These are phyloP conservation scores for Ceriagrion tenellum DNA, from an alignment of 2,888 invertebrate species.

Conservation along the genomic window DNA sequence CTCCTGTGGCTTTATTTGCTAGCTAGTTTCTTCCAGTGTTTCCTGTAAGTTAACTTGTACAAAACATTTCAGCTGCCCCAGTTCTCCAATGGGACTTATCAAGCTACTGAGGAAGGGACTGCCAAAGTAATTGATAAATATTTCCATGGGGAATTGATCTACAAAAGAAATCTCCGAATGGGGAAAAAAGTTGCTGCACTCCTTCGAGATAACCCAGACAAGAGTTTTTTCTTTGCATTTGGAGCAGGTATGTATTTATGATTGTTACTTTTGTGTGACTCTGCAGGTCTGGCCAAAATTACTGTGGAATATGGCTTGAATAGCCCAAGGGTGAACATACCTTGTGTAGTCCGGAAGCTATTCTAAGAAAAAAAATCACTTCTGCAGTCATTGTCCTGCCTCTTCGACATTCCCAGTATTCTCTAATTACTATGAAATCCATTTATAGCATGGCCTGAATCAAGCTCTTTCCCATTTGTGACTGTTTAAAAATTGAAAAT, in stretches of 20 bases:
- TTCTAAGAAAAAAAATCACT: neutral
- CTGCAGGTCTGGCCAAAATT: neutral
- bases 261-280: neutral
- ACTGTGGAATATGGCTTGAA: neutral
- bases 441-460: no score
- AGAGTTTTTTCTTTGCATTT: slow-evolving; percentile 79
- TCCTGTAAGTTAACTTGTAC: neutral
- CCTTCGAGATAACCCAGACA: slow-evolving; percentile 76
- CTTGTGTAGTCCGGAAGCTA: neutral
- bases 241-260: slow-evolving; percentile 79
- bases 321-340: neutral
- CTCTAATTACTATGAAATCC: no score
- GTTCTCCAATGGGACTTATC: slow-evolving; percentile 75
- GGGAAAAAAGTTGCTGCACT: slow-evolving; percentile 77
- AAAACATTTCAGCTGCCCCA: slow-evolving; percentile 72
- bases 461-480: no score
- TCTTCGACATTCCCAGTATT: no score
- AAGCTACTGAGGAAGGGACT: slow-evolving; percentile 71
- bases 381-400: neutral
- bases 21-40: no score
- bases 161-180: slow-evolving; percentile 79
- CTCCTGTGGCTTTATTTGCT: no score
- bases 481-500: no score
- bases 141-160: slow-evolving; percentile 78
- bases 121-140: slow-evolving; percentile 77